A percentile compares a stretch with the other conserved stretches of the same genome.
Evolutionary conservation across 2,888 invertebrate species (phyloP).

Genomic region (Amiota mariae): DNA sequence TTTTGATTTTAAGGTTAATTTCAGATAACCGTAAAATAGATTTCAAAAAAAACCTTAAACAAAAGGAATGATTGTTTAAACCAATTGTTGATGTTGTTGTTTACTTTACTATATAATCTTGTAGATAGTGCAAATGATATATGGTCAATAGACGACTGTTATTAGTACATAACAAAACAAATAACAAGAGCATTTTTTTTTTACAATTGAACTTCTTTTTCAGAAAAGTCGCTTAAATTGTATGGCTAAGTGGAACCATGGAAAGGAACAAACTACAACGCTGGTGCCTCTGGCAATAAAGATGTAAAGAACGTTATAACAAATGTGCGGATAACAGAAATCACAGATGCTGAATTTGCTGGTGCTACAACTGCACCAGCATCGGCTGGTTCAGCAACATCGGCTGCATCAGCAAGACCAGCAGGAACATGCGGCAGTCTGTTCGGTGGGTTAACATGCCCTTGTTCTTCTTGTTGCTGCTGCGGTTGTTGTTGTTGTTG

Average conservation of each 20-base stretch:
- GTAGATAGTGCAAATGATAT: background rate
- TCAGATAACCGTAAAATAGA: background rate
- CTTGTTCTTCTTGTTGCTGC: constrained; percentile 41
- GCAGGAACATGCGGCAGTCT: constrained; percentile 25
- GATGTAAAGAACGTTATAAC: constrained; percentile 95
- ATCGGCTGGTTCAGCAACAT: constrained; percentile 56
- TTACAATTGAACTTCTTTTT: background rate
- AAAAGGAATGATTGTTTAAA: constrained; percentile 4
- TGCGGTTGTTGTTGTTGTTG: constrained; percentile 45
- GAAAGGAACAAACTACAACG: constrained; percentile 57
- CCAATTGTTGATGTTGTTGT: background rate
- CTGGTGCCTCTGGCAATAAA: constrained; percentile 90
- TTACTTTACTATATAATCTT: background rate
- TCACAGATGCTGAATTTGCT: constrained; percentile 77
- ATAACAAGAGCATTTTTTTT: constrained; percentile 10
- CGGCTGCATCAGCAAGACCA: constrained; percentile 38
- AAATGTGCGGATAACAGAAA: constrained; percentile 90
- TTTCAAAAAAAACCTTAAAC: too few relatives aligned
- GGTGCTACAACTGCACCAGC: background rate
- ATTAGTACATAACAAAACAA: constrained; percentile 17
- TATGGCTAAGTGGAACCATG: background rate
- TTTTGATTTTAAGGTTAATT: background rate
- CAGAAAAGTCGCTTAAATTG: background rate
- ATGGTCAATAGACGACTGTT: background rate
- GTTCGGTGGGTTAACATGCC: constrained; percentile 21